Evolutionary conservation across 1,140 invertebrate species (phyloP).

Genomic region (Lordiphosa clarofinis): DNA sequence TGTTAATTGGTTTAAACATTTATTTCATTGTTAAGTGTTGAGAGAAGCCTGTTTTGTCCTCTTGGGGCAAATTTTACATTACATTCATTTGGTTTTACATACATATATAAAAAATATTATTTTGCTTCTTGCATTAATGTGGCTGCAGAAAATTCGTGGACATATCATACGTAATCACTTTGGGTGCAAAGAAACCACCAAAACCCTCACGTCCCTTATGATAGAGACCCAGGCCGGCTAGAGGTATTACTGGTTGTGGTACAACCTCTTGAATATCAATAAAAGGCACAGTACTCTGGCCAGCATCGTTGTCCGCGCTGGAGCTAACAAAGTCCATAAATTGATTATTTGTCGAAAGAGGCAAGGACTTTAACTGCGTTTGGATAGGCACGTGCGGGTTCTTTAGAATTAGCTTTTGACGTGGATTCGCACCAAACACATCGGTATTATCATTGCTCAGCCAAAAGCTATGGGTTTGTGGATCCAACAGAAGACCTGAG

Average conservation of each 20-base stretch:
- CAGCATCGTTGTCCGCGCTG: slow-evolving; percentile 87
- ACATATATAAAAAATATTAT: no score
- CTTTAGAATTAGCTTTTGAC: slow-evolving; percentile 82
- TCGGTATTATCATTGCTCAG: slow-evolving; percentile 88
- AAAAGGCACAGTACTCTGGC: slow-evolving; percentile 91
- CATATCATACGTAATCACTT: slow-evolving; percentile 88
- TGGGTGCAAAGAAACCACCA: slow-evolving; percentile 88
- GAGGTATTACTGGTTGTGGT: slow-evolving; percentile 81
- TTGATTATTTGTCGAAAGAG: slow-evolving; percentile 86
- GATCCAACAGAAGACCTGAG: slow-evolving; percentile 84
- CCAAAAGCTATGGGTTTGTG: slow-evolving; percentile 85
- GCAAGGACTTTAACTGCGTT: slow-evolving; percentile 80
- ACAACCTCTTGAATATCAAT: slow-evolving; percentile 88
- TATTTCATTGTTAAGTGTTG: no score
- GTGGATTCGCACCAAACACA: slow-evolving; percentile 75
- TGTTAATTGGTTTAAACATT: no score
- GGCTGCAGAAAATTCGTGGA: slow-evolving; percentile 81
- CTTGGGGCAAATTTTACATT: no score
- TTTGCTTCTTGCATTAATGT: slow-evolving; percentile 5
- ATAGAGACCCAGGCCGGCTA: slow-evolving; percentile 86
- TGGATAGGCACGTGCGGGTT: slow-evolving; percentile 86
- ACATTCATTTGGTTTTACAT: no score
- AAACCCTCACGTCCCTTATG: slow-evolving; percentile 86
- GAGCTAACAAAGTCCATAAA: slow-evolving; percentile 88
- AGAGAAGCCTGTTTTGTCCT: no score